Evolutionary conservation across 1,140 invertebrate species (phyloP).

Genomic region (Diprion similis): DNA sequence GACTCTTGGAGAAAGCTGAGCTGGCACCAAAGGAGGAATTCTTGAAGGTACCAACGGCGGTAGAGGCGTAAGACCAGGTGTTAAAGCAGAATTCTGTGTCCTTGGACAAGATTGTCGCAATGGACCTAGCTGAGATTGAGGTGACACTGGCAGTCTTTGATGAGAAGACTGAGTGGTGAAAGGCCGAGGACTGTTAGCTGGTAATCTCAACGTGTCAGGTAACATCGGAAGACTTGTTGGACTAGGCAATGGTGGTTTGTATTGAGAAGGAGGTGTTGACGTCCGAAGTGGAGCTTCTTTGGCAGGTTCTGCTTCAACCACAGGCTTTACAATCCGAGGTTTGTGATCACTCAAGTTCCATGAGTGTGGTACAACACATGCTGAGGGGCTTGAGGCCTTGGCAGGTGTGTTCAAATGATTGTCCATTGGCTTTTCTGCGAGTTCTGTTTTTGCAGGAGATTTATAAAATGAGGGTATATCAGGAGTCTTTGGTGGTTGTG

Average conservation of each 20-base stretch:
- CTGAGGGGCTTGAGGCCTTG: constrained; percentile 41
- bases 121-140: constrained; percentile 49
- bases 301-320: neutral
- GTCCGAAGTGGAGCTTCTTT: constrained; percentile 14
- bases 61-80: constrained; percentile 33
- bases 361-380: constrained; percentile 51
- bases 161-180: constrained; percentile 37
- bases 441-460: constrained; percentile 46
- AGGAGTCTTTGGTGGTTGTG: constrained; percentile 57
- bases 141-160: constrained; percentile 50
- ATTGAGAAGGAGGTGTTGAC: constrained; percentile 37
- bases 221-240: neutral
- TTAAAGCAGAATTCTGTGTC: constrained; percentile 34
- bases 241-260: constrained; percentile 36
- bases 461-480: constrained; percentile 59
- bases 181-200: constrained; percentile 39
- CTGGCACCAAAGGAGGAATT: constrained; percentile 42
- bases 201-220: constrained; percentile 32
- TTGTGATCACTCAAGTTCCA: constrained; percentile 51
- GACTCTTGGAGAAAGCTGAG: constrained; percentile 43
- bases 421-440: constrained; percentile 49
- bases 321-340: constrained; percentile 22
- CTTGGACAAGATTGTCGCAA: constrained; percentile 51
- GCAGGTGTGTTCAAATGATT: constrained; percentile 30
- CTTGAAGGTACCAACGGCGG: constrained; percentile 44